phyloP scores from a whole-genome alignment of 2,888 invertebrate genomes.

The Argyra leucocephala region DNA sequence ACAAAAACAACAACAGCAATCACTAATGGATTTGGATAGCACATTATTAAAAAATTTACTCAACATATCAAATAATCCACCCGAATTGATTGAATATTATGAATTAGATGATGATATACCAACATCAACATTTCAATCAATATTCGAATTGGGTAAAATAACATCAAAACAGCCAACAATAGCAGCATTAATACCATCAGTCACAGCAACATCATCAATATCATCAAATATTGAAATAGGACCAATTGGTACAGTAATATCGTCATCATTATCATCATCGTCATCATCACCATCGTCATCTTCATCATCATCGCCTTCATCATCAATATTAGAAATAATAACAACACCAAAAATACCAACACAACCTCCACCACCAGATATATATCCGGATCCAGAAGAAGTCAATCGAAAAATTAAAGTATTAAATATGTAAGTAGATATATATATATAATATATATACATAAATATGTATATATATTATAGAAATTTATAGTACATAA shows the following conservation, averaged over 20 bases:
- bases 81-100: conserved; percentile 24
- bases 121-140: conserved; percentile 7
- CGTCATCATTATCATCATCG: neutral
- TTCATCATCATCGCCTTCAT: conserved; percentile 8
- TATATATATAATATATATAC: neutral
- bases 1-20: neutral
- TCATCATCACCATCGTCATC: neutral
- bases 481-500: too few relatives aligned
- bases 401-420: conserved; percentile 22
- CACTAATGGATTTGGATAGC: conserved; percentile 16
- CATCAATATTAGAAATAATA: neutral
- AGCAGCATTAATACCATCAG: neutral
- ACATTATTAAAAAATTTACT: conserved; percentile 21
- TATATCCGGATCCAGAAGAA: conserved; percentile 27
- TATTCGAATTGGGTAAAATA: conserved; percentile 15
- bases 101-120: conserved; percentile 20
- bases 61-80: conserved; percentile 22
- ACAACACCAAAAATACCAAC: neutral
- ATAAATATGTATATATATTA: neutral
- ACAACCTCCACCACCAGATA: conserved; percentile 16
- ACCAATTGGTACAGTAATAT: neutral
- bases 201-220: neutral
- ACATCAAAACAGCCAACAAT: neutral
- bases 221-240: neutral
- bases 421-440: conserved; percentile 10